Conservation (phyloP, 2,888 invertebrate genomes). For the Polyommatus iphigenia region DNA sequence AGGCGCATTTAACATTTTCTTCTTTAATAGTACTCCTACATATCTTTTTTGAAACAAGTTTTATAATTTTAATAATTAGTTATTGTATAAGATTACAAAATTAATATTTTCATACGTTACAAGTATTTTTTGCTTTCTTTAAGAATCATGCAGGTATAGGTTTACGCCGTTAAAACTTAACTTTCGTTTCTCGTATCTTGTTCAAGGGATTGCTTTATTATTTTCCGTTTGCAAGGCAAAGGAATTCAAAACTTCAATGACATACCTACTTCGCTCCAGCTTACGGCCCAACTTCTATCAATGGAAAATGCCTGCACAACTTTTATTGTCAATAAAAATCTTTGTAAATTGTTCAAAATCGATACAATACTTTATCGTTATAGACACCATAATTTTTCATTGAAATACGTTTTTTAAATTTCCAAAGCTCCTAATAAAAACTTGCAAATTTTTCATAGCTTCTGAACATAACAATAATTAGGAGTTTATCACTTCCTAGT, state of each 20-base stretch:
- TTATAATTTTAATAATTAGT: background rate
- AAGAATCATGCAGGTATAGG: background rate
- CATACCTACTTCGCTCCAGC: constrained; percentile 50
- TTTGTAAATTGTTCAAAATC: constrained; percentile 42
- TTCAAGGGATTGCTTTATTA: constrained; percentile 23
- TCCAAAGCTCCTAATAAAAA: background rate
- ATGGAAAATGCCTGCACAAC: constrained; percentile 71
- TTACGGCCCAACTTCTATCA: constrained; percentile 54
- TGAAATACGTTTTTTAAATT: background rate
- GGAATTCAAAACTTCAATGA: constrained; percentile 59
- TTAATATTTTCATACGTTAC: background rate
- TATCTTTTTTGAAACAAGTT: too few relatives aligned
- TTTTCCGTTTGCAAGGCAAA: constrained; percentile 30
- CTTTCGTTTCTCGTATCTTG: background rate
- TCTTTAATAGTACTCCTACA: too few relatives aligned
- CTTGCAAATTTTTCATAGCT: background rate
- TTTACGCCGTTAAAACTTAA: background rate
- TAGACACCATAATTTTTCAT: background rate
- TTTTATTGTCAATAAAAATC: constrained; percentile 63
- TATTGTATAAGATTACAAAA: background rate
- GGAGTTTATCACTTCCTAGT: too few relatives aligned
- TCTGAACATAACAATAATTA: too few relatives aligned
- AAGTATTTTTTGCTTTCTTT: background rate
- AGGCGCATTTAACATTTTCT: too few relatives aligned
- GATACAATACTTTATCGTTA: background rate